Evolutionary conservation across 2,113 vertebrate genomes (phyloP).

Genomic region (Vulpes vulpes): DNA sequence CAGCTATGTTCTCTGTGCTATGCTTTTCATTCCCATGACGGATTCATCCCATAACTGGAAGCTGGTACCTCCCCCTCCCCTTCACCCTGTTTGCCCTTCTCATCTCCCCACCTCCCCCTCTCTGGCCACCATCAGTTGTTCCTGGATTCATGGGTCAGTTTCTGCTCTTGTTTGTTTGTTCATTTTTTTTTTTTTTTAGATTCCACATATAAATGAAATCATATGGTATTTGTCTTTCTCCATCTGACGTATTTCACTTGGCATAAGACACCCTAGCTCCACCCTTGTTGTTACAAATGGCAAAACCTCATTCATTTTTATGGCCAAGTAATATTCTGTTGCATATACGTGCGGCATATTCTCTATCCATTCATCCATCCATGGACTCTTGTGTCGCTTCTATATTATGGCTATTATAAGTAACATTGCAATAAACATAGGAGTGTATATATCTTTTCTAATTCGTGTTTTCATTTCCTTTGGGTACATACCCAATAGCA

Average conservation of each 20-base stretch:
- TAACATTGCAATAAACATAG: background rate
- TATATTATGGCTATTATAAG: background rate
- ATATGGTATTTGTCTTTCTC: background rate
- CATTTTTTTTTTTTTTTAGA: background rate
- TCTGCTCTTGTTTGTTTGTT: background rate
- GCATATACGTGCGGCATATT: background rate
- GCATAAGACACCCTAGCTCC: background rate
- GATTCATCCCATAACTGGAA: background rate
- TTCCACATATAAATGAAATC: background rate
- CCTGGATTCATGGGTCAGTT: background rate
- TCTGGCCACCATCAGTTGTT: background rate
- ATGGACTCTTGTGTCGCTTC: background rate
- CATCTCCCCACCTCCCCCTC: background rate
- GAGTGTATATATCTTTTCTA: background rate
- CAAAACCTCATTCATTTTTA: background rate
- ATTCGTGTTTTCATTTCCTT: background rate
- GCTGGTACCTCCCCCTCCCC: background rate
- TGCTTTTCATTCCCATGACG: accelerated
- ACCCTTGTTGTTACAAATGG: background rate
- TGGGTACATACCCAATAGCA: background rate
- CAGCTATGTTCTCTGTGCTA: background rate
- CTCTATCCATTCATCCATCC: background rate
- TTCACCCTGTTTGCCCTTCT: background rate
- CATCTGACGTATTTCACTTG: background rate
- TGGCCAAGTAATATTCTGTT: background rate